Conservation (phyloP, 2,888 invertebrate genomes). For the Pterostichus niger region DNA sequence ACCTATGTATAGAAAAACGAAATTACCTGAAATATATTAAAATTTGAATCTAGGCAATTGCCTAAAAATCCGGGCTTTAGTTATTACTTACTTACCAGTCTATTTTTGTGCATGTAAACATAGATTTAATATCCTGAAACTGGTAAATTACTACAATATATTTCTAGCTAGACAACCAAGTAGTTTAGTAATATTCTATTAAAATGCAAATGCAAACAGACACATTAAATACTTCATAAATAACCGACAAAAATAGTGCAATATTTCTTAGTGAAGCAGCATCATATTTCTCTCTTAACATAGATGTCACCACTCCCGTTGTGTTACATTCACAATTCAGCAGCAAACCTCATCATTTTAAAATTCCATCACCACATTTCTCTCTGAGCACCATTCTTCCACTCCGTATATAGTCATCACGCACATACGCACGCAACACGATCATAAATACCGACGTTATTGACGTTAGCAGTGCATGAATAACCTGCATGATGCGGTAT, state of each 20-base stretch:
- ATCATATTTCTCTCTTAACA: background rate
- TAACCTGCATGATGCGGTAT: conserved; percentile 69
- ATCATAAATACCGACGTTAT: conserved; percentile 3
- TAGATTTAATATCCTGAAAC: too few species aligned
- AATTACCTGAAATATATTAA: too few species aligned
- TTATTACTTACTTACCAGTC: too few species aligned
- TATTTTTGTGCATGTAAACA: too few species aligned
- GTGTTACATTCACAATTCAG: conserved; percentile 14
- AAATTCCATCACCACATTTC: conserved; percentile 45
- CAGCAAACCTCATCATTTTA: conserved; percentile 13
- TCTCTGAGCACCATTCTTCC: conserved; percentile 22
- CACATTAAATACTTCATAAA: background rate
- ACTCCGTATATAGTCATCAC: conserved; percentile 26
- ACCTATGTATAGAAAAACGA: too few species aligned
- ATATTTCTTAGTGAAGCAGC: conserved; percentile 8
- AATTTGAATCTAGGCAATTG: too few species aligned
- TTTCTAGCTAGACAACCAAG: background rate
- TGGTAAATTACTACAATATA: too few species aligned
- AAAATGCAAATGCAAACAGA: background rate
- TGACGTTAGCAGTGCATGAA: background rate
- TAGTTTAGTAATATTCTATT: background rate
- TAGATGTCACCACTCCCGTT: conserved; percentile 19
- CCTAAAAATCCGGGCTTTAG: too few species aligned
- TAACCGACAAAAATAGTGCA: conserved; percentile 12
- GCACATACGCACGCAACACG: background rate